phyloP scores from a whole-genome alignment of 2,797 vertebrate genomes.

The Gymnopithys bicolor region DNA sequence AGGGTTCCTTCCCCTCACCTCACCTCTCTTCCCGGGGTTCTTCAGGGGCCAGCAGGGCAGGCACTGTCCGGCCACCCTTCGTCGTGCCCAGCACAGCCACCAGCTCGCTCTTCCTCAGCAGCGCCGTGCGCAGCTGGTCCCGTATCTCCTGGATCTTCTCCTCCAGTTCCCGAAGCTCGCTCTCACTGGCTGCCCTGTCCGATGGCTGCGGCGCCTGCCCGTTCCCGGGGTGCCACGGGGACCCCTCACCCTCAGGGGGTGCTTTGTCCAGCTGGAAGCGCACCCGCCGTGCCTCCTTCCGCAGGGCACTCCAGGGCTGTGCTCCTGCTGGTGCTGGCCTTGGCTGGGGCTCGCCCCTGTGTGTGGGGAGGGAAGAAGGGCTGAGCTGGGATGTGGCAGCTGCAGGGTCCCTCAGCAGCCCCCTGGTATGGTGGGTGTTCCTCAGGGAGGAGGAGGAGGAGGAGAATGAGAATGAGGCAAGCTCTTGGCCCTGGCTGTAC shows the following conservation, averaged over 20 bases:
- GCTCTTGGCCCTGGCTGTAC: constrained; percentile 23
- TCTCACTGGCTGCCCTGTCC: not conserved
- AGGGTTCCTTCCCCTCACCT: rapidly evolving
- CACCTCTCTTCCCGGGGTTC: constrained; percentile 7
- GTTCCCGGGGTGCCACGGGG: constrained; percentile 38
- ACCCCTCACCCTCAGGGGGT: constrained; percentile 50
- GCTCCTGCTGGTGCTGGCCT: not conserved
- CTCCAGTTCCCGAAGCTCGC: constrained; percentile 85
- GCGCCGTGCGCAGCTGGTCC: constrained; percentile 79
- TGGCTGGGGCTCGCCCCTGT: constrained; percentile 71
- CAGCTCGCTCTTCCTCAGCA: constrained; percentile 84
- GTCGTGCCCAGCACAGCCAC: constrained; percentile 68
- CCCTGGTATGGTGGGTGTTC: rapidly evolving
- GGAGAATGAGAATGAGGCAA: rapidly evolving
- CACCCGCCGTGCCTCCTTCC: not conserved
- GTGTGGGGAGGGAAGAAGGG: not conserved
- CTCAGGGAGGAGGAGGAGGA: not conserved
- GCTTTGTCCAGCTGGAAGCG: constrained; percentile 46
- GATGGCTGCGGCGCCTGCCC: not conserved
- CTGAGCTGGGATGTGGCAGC: not conserved
- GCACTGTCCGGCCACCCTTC: not conserved
- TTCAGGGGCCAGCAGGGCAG: not conserved
- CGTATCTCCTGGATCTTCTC: constrained; percentile 81
- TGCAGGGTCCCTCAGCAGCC: rapidly evolving
- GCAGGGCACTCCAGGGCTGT: constrained; percentile 79